phyloP scores from a whole-genome alignment of 2,888 invertebrate genomes.

The Sarcophaga carnaria region DNA sequence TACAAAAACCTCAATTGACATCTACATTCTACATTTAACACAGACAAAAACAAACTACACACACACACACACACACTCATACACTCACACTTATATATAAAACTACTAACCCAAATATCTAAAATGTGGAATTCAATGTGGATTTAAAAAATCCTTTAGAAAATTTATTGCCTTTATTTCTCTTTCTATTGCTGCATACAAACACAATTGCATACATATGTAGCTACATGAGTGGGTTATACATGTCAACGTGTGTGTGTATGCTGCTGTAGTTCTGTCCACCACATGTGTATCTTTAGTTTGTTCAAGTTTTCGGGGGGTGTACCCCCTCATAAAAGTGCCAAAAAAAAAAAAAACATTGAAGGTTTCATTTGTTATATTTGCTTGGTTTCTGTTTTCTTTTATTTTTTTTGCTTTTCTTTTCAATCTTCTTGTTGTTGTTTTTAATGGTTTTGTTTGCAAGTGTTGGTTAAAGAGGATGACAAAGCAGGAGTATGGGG shows the following conservation, averaged over 20 bases:
- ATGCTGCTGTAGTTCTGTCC: neutral
- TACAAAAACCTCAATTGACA: conserved; percentile 67
- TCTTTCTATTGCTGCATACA: conserved; percentile 18
- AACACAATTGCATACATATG: neutral
- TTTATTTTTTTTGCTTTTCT: neutral
- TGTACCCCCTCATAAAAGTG: neutral
- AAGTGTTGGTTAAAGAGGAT: conserved; percentile 25
- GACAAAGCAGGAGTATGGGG: too few relatives aligned
- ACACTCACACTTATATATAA: neutral
- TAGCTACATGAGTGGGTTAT: neutral
- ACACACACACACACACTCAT: neutral
- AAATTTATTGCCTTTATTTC: conserved; percentile 55
- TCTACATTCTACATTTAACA: conserved; percentile 52
- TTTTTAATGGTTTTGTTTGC: conserved; percentile 24
- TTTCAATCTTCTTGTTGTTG: neutral
- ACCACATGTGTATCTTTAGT: conserved; percentile 20
- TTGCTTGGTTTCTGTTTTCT: conserved; percentile 16
- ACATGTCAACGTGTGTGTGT: neutral
- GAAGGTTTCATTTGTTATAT: conserved; percentile 14
- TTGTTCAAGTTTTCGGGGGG: neutral
- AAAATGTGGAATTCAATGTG: conserved; percentile 55
- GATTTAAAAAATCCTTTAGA: conserved; percentile 57
- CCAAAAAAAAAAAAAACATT: neutral
- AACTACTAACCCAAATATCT: conserved; percentile 67
- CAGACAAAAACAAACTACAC: conserved; percentile 21